Base-by-base conservation (phyloP, 35 echinoderm and acorn worm species). In the Holothuria glaberrima region DNA sequence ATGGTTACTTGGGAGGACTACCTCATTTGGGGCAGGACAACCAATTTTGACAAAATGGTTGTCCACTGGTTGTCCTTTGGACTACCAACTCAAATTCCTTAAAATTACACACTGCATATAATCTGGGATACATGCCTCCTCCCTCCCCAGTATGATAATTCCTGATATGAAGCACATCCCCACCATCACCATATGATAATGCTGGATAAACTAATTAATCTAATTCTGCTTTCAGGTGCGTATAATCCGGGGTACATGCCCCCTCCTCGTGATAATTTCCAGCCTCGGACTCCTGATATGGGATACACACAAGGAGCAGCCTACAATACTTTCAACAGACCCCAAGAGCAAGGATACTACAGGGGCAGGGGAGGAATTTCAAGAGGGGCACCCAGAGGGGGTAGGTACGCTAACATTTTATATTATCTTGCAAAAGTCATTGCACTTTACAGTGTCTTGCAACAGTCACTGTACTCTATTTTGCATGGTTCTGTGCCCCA, bases 341-440 rank as follows among this genome's bases (percentile, higher is more conserved):
- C 90, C 30, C 90, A 91, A 41, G 90, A 91, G 2, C 62, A 80
- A 3, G 44, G n/a, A 9, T 86, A 91, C 81, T 86, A 86, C 28
- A 32, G 85, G 25, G 80, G 68, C 7, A 48, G 90, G 57, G 82
- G 90, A 32, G 79, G 61, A 71, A 71, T 69, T 14, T 33, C 36
- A 28, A 67, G 90, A 63, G 90, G 90, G 3, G 60, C 78, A 20
- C 80, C 90, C 19, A 86, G 90, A 91, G 90, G 90, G 44, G 85
- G 85, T 87, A 84, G 80, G 80, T 84, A 57, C 80, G 80, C 80
- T 61, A 21, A 59, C 52, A 84, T 20, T 84, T 78, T 63, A 24
- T 84, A 33, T 61, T 33, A 61, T 31, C 32, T 44, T 82, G 30
- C 46, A n/a, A 28, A 27, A 22, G 22, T 57, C 9, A 82, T 30